Evolutionary conservation across 2,113 vertebrate genomes (phyloP).

Genomic region (Oreotrochilus melanogaster): DNA sequence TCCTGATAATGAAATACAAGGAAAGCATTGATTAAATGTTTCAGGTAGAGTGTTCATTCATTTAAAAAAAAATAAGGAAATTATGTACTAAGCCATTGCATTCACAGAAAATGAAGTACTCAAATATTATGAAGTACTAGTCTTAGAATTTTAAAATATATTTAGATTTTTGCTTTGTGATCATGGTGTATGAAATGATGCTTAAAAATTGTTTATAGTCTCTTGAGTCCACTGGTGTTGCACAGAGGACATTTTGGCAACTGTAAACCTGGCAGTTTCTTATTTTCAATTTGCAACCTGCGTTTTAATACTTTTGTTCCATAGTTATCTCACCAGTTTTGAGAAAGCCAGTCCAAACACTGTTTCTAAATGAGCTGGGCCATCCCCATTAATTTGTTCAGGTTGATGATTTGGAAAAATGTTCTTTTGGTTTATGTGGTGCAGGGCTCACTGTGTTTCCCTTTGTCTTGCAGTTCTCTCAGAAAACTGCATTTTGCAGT

Average conservation of each 20-base stretch:
- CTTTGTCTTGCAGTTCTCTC: not conserved
- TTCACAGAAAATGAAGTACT: not conserved
- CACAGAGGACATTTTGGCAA: not conserved
- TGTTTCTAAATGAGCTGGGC: not conserved
- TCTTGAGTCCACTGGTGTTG: not conserved
- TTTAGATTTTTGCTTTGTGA: not conserved
- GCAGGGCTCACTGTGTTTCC: not conserved
- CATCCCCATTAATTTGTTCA: not conserved
- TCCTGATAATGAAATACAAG: not conserved
- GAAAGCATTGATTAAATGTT: not conserved
- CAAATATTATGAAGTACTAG: not conserved
- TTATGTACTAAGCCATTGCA: not conserved
- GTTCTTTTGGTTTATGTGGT: not conserved
- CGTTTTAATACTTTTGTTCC: not conserved
- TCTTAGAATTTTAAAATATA: not conserved
- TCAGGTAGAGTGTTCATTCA: not conserved
- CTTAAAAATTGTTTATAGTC: not conserved
- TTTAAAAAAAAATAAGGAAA: not conserved
- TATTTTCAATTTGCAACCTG: not conserved
- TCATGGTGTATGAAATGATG: not conserved
- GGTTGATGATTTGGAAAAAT: not conserved
- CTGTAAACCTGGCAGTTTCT: not conserved
- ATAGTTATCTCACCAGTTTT: not conserved
- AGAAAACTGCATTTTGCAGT: not conserved
- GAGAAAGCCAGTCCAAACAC: not conserved